A percentile compares a stretch with the other conserved stretches of the same genome.
phyloP scores from a whole-genome alignment of 2,888 invertebrate species.

The Lepeophtheirus nordmannii region DNA sequence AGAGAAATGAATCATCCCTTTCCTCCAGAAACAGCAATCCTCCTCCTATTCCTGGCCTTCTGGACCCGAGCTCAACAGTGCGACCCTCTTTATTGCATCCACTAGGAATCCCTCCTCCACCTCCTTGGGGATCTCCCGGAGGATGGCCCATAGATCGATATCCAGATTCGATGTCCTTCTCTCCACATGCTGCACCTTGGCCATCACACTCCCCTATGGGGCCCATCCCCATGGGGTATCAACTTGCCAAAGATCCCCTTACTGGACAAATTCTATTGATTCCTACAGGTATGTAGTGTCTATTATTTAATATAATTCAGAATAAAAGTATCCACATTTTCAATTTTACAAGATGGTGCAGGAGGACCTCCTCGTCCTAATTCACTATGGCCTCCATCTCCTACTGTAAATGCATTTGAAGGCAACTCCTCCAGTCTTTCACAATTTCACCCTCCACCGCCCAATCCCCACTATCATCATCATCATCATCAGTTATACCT shows the following conservation, averaged over 20 bases:
- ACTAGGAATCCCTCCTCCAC: background rate
- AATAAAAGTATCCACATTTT: background rate
- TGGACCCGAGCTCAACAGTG: no score
- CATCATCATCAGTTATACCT: background rate
- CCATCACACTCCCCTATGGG: conserved; percentile 28
- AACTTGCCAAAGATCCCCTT: conserved; percentile 67
- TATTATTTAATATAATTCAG: background rate
- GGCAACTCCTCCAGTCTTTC: background rate
- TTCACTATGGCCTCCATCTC: background rate
- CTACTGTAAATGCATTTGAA: no score
- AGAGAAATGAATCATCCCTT: background rate
- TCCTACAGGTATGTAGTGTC: conserved; percentile 44
- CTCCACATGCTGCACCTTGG: background rate
- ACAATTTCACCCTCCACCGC: background rate
- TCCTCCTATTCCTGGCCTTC: background rate
- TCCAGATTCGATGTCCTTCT: background rate
- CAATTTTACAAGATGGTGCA: background rate
- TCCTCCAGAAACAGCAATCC: background rate
- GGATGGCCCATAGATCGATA: background rate
- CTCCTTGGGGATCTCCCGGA: background rate
- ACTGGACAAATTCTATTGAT: conserved; percentile 65
- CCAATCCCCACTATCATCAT: background rate
- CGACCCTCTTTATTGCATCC: no score
- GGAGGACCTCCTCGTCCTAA: conserved; percentile 5
- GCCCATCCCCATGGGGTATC: conserved; percentile 53